phyloP scores from a whole-genome alignment of 92 coral and sea anemone genomes.

The Porites divaricata region DNA sequence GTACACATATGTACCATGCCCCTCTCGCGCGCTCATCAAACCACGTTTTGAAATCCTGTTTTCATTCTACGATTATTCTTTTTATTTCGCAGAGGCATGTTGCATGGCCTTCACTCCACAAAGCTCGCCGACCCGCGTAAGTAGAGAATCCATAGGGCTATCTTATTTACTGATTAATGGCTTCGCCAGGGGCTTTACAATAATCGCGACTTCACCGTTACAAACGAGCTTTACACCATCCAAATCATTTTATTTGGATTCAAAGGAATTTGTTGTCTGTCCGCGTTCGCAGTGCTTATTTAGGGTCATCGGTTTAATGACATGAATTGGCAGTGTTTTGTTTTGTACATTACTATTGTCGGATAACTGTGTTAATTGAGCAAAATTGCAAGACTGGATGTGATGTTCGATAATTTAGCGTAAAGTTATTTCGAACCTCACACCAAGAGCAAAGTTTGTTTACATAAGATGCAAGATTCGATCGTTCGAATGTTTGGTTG shows the following conservation, averaged over 20 bases:
- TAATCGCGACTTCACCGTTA: not conserved
- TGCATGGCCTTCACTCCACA: conserved; percentile 94
- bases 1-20: conserved; percentile 46
- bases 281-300: conserved; percentile 8
- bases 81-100: conserved; percentile 78
- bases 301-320: conserved; percentile 25
- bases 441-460: conserved; percentile 45
- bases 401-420: not conserved
- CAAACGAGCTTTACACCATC: not conserved
- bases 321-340: conserved; percentile 20
- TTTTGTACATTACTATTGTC: conserved; percentile 7
- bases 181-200: conserved; percentile 2
- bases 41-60: conserved; percentile 35
- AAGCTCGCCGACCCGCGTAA: conserved; percentile 89
- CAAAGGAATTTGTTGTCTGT: conserved; percentile 34
- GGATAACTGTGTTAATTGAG: not conserved
- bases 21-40: conserved; percentile 7
- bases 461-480: conserved; percentile 50
- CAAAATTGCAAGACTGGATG: not conserved
- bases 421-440: conserved; percentile 29
- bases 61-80: conserved; percentile 24
- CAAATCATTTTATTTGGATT: conserved; percentile 36
- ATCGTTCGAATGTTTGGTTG: conserved; percentile 23
- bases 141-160: conserved; percentile 23
- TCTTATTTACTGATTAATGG: conserved; percentile 1